Evolutionary conservation across 2,888 invertebrate species (phyloP), one percentile per base, ranked within the genome.

Genomic region (Actias luna): DNA sequence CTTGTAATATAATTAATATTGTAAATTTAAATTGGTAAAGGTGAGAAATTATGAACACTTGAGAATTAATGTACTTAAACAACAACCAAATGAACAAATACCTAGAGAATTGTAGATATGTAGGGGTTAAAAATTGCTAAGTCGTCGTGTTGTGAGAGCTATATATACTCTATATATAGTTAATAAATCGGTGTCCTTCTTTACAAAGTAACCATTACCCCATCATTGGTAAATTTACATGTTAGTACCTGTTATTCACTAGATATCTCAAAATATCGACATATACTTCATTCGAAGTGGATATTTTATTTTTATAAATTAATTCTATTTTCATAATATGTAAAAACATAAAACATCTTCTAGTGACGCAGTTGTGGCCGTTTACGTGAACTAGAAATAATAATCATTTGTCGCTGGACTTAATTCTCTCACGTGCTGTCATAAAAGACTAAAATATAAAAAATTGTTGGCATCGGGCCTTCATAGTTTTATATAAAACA

Each of bases 401-500:
- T 68, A 55, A 55, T 69, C 75, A 65, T 69, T 72, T 67, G 67
- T 64, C 65, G 65, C 76, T 76, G 77, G 79, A 80, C 82, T 83
- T 79, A 83, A 79, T 79, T 69, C 65, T 67, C 73, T 75, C 78
- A 80, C 81, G 78, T 80, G 67, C 63, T 67, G 69, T 78, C 78
- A 77, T 84, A 84, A 81, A 82, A 70, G 59, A 74, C 68, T 65
- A 65, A 74, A 77, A 77, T 79, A 77, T 77, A 74, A 78, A 82
- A 78, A 77, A 71, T 71, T 64, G 69, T 78, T 83, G 81, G 82
- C 83, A 78, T 69, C 73, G 65, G 57, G 68, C 66, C 72, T 67
- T 39, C 61, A 22, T 39, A 12, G 36, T 63, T 71, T 73, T 69
- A 69, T 67, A 69, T 66, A 68, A 64, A 27, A 69, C 63, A 69